Percentiles rank a stretch among this genome's conserved stretches.
phyloP scores from a whole-genome alignment of 35 echinoderm and acorn worm species.

The Eucidaris tribuloides region DNA sequence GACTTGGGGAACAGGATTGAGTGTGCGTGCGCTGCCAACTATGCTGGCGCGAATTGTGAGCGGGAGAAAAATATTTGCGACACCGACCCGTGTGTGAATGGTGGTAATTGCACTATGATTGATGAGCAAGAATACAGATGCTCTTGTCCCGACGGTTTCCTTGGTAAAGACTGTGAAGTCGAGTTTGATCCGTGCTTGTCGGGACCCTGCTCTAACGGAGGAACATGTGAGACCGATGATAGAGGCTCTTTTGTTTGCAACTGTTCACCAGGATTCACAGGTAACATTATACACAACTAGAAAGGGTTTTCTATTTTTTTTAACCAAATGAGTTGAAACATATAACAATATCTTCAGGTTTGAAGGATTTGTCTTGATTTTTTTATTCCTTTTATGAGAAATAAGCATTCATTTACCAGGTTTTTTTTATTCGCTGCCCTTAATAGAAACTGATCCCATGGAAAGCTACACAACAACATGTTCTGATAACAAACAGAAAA shows the following conservation, averaged over 20 bases:
- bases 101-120: neutral
- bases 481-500: too few relatives aligned
- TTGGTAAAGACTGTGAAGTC: slow-evolving; percentile 31
- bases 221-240: neutral
- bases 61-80: neutral
- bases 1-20: neutral
- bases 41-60: neutral
- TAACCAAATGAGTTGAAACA: neutral
- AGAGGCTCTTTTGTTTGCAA: neutral
- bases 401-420: too few relatives aligned
- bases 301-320: neutral
- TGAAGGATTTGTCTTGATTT: too few relatives aligned
- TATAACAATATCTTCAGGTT: too few relatives aligned
- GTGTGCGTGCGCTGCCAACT: neutral
- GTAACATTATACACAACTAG: neutral
- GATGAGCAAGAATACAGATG: neutral
- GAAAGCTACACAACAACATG: too few relatives aligned
- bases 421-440: too few relatives aligned
- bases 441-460: too few relatives aligned
- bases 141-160: neutral
- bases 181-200: slow-evolving; percentile 11
- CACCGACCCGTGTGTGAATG: neutral
- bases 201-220: neutral
- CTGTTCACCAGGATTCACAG: neutral
- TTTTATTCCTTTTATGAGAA: too few relatives aligned